Base-by-base conservation (phyloP, 2,888 invertebrate species). In the Papilio elwesi region DNA sequence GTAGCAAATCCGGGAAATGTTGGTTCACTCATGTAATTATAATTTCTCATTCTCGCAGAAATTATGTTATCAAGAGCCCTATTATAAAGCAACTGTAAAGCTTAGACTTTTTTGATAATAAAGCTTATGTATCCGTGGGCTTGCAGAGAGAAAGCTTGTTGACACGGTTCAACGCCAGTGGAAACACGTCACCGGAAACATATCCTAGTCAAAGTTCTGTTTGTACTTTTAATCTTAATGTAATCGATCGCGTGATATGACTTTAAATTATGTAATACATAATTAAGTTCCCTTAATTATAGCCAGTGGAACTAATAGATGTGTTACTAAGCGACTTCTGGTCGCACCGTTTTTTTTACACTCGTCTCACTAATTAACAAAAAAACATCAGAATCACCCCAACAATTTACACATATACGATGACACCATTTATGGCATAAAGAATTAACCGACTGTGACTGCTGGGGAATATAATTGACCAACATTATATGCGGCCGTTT, bases 391-490 rank as follows among this genome's bases (percentile, higher is more conserved):
- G 43, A 43, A 51, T 51, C 55, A 53, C 69, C 69, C 69, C 36
- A 16, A 49, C 66, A 69, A 73, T 66, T 73, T 69, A 70, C 52
- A 65, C 51, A 26, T 64, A 51, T 64, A 68, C 12, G 81, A 85
- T 81, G 71, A 74, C 74, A 73, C 71, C 72, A 72, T 77, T 74
- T 73, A 75, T 74, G 73, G 68, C 68, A 66, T 69, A 71, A 69
- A 69, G 43, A 75, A 67, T 69, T 75, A 75, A 75, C 75, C 63
- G 68, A 55, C 74, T 68, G 74, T 75, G 64, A 74, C 75, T 71
- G 49, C 66, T 38, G 59, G 71, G 71, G 64, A 53, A 49, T 38
- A 26, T 52, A 59, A 66, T 68, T 49, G 38, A 47, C 52, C 38
- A 8, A 43, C 4, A 13, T 15, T 52, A 0, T 16, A 5, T 69